Conservation (phyloP, 2,113 vertebrate species). For the Pelodiscus sinensis region DNA sequence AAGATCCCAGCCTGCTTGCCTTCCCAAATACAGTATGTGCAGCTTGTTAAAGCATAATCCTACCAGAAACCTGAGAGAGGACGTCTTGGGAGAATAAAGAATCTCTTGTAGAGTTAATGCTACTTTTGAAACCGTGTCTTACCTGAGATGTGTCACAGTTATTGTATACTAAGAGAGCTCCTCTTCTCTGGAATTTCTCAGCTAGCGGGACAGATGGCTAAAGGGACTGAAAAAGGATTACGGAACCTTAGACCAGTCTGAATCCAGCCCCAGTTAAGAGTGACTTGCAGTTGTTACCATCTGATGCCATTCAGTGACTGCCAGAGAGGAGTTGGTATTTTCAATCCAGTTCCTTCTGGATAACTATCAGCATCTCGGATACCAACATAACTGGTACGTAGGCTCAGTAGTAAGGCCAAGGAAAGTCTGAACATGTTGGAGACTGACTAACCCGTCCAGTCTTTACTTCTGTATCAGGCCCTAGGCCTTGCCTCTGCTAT, state of each 20-base stretch:
- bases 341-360: neutral
- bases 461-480: neutral
- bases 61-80: slow-evolving; percentile 6
- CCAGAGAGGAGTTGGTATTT: neutral
- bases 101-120: neutral
- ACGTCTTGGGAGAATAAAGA: slow-evolving; percentile 6
- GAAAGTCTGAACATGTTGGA: neutral
- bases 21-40: neutral
- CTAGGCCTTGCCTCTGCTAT: fast-evolving
- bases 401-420: neutral
- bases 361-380: neutral
- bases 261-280: neutral
- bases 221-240: slow-evolving; percentile 14
- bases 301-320: slow-evolving; percentile 9
- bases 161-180: neutral
- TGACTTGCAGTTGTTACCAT: neutral
- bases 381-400: neutral
- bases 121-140: neutral
- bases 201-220: neutral
- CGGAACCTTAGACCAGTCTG: slow-evolving; percentile 4
- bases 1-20: slow-evolving; percentile 7
- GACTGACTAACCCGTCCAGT: neutral
- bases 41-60: neutral
- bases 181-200: slow-evolving; percentile 22
- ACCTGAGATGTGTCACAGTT: neutral